These are phyloP conservation scores for Stylophora pistillata DNA, from an alignment of 64 coral and sea anemone species.

Conservation along the genomic window DNA sequence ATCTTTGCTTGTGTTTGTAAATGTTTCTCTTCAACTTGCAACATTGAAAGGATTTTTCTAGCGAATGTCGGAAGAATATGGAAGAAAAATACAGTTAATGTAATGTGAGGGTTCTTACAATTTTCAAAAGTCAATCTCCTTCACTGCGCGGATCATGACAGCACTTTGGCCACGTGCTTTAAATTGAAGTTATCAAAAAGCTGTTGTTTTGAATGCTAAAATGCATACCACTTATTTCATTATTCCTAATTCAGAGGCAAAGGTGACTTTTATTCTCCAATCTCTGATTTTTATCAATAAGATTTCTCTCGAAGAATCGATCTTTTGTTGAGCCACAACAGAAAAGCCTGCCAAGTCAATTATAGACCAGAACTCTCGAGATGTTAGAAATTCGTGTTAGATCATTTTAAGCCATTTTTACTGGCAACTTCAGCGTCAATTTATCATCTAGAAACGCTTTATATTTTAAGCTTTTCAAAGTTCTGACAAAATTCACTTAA, in stretches of 20 bases:
- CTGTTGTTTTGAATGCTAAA: slow-evolving; percentile 22
- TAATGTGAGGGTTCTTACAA: background rate
- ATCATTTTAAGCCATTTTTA: background rate
- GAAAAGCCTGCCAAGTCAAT: background rate
- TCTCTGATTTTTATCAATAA: background rate
- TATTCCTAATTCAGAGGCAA: slow-evolving; percentile 17
- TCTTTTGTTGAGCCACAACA: background rate
- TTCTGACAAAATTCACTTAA: slow-evolving; percentile 8
- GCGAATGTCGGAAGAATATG: background rate
- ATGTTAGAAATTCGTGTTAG: too few relatives aligned
- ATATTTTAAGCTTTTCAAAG: background rate
- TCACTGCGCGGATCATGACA: background rate
- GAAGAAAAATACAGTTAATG: background rate
- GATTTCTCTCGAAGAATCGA: background rate
- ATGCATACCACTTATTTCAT: slow-evolving; percentile 35
- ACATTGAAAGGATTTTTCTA: background rate
- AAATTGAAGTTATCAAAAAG: background rate
- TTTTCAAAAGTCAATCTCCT: background rate
- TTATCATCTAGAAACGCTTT: background rate
- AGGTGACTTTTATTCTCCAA: slow-evolving; percentile 11
- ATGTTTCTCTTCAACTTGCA: background rate
- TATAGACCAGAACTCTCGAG: too few relatives aligned
- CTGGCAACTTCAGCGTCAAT: background rate
- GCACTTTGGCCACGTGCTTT: slow-evolving; percentile 12
- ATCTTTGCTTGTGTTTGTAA: background rate